Evolutionary conservation across 2,888 invertebrate species (phyloP), one percentile per base, ranked within the genome.

Genomic region (Amiota minor): DNA sequence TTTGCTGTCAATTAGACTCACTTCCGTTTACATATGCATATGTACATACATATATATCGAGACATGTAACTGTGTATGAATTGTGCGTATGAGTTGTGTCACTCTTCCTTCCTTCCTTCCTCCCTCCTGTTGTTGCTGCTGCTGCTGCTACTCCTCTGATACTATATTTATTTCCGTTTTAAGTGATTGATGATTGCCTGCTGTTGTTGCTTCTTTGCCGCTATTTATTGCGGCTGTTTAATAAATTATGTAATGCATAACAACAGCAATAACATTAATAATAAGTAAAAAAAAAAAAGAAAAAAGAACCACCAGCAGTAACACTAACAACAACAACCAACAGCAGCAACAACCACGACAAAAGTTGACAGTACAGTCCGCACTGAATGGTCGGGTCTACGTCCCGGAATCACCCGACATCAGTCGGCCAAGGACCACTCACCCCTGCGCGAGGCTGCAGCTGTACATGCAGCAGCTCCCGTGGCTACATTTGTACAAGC

Each of bases 1-100:
- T n/a, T n/a, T n/a, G n/a, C n/a, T n/a, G n/a, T 83, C 84, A 85
- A 82, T 82, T 84, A 79, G 82, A 83, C 80, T 82, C 82, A 81
- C 84, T 84, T 85, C 83, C 85, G 84, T 64, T 82, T 71, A 14
- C 6, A 23, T 62, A 49, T 45, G 50, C 46, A 9, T 67, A 10
- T 46, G 46, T 56, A 50, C 50, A 10, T 64, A 35, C 12, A n/a
- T 53, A 35, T 10, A 68, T 64, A 45, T 46, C 8, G 62, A 14
- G 6, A 49, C 62, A 49, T 50, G 70, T 70, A 46, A 47, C 8
- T 70, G 18, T 45, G 70, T 59, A 18, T 69, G 69, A 53, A 56
- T 14, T 45, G 61, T 59, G 59, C 35, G 61, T 35, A 35, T 35
- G 35, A 35, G 35, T 35, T 35, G 35, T 35, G 35, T 35, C 23